Conservation (phyloP, 1,140 invertebrate genomes). For the Lasioglossum albipes region DNA sequence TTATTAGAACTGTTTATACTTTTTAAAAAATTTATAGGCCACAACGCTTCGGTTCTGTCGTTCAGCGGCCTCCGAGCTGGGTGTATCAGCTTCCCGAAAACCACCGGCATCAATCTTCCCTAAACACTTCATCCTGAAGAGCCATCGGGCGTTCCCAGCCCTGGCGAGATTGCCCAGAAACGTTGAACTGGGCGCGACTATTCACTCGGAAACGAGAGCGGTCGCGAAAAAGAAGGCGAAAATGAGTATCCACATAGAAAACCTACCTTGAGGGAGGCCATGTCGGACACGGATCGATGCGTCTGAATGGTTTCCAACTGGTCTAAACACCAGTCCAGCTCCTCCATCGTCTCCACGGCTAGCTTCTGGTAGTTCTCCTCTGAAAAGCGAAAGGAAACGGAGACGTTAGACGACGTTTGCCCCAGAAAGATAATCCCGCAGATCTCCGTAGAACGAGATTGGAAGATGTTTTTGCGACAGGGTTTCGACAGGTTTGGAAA, state of each 20-base stretch:
- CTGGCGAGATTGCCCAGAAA: background rate
- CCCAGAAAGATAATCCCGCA: too few species aligned
- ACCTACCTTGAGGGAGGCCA: conserved; percentile 98
- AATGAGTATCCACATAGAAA: background rate
- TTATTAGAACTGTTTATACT: too few species aligned
- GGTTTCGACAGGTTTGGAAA: too few species aligned
- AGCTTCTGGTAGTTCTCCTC: conserved; percentile 95
- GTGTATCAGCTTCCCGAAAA: background rate
- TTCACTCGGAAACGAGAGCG: conserved; percentile 22
- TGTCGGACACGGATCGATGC: conserved; percentile 98
- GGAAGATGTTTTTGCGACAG: too few species aligned
- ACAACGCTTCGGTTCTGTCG: too few species aligned
- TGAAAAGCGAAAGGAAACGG: conserved; percentile 76
- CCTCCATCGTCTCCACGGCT: conserved; percentile 97
- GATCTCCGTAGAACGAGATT: too few species aligned
- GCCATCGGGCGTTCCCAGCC: background rate
- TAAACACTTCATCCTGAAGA: background rate
- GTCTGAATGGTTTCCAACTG: conserved; percentile 99
- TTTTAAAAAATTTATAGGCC: too few species aligned
- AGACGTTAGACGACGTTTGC: background rate
- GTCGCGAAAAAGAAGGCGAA: background rate
- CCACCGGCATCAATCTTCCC: background rate
- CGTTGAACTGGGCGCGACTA: background rate
- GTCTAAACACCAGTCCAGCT: conserved; percentile 99
- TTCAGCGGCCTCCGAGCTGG: background rate